Evolutionary conservation across 2,888 invertebrate species (phyloP), one percentile per base, ranked within the genome.

Genomic region (Drosophila glabriapex): DNA sequence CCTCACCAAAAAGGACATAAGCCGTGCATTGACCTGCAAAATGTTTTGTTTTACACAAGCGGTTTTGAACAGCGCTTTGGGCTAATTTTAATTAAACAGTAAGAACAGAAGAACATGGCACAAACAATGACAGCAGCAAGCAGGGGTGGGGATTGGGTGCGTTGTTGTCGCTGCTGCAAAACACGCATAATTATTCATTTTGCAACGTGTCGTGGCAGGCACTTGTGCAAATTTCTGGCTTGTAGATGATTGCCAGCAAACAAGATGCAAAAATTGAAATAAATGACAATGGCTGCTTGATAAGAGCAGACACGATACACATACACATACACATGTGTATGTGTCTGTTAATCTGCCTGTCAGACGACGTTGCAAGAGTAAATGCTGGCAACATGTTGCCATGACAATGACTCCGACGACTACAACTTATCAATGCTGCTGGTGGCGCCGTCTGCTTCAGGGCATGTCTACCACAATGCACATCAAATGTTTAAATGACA

Each of bases 401-500:
- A 72, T 90, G 89, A 90, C 90, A 87, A 87, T 90, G 90, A 90
- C 89, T 83, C 71, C 58, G 16, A 12, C 84, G 61, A 71, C 64
- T 64, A 64, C 76, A 68, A 68, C 68, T 68, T 72, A 72, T 69
- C 73, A 62, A 59, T 73, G 73, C 66, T 60, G 77, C 76, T 71
- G 76, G 55, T 72, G 73, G 73, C 78, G 76, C 76, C 77, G 80
- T 78, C 80, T 78, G 78, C 80, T 80, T 80, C 77, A 78, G 80
- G 68, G 55, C 73, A 73, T 80, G 80, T 80, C 68, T 81, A 64
- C 76, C 84, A 86, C 91, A 91, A 89, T 89, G 89, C 82, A 87
- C 89, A 88, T 90, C 89, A 89, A 88, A 79, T 89, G 76, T 65
- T 85, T 75, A 89, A 83, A 80, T 91, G 83, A 88, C 91, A 90